phyloP scores from a whole-genome alignment of 2,888 invertebrate species.

The Ormyrus thymus region DNA sequence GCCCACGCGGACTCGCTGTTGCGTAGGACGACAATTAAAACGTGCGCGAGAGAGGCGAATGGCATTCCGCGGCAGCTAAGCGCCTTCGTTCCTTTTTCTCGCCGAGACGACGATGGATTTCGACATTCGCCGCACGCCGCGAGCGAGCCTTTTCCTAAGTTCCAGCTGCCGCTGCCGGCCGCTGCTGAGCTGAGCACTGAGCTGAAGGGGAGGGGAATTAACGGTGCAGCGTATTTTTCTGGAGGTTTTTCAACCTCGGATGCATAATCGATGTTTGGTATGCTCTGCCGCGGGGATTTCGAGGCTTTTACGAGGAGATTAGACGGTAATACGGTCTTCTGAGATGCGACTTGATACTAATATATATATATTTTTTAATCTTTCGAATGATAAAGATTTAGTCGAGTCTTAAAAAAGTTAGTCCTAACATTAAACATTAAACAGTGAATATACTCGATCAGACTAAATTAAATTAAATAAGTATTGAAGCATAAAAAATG shows the following conservation, averaged over 20 bases:
- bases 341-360: too few relatives aligned
- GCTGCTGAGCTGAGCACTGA: background rate
- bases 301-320: background rate
- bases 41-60: conserved; percentile 24
- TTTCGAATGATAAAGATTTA: too few relatives aligned
- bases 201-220: conserved; percentile 1
- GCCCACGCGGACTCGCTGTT: conserved; percentile 16
- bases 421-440: too few relatives aligned
- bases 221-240: conserved; percentile 1
- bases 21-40: conserved; percentile 39
- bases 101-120: conserved; percentile 10
- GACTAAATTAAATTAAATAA: too few relatives aligned
- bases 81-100: background rate
- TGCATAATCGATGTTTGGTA: background rate
- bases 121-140: background rate
- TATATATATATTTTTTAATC: too few relatives aligned
- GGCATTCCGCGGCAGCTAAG: too few relatives aligned
- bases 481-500: too few relatives aligned
- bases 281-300: background rate
- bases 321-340: too few relatives aligned
- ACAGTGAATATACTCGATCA: too few relatives aligned
- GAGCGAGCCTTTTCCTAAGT: too few relatives aligned
- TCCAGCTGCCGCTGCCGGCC: too few relatives aligned
- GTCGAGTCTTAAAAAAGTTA: too few relatives aligned
- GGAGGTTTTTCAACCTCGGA: background rate